Evolutionary conservation across 2,888 invertebrate species (phyloP).

Genomic region (Branchellion lobata): DNA sequence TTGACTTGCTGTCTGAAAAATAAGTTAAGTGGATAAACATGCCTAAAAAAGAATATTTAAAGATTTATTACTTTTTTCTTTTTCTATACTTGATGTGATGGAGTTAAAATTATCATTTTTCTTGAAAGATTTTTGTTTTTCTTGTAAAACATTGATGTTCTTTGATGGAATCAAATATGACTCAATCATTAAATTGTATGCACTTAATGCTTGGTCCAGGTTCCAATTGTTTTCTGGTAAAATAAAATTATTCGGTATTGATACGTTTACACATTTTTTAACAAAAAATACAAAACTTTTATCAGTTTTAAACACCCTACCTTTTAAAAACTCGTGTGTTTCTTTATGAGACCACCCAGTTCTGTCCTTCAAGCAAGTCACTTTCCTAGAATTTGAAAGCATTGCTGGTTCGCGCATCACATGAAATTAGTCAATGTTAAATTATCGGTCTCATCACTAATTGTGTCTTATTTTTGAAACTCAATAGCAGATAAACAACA

Average conservation of each 20-base stretch:
- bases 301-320: conserved; percentile 18
- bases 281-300: conserved; percentile 6
- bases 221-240: conserved; percentile 45
- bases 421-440: too few species aligned
- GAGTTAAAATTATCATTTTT: too few species aligned
- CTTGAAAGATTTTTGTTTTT: background rate
- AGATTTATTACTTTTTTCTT: too few species aligned
- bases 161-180: conserved; percentile 41
- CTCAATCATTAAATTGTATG: conserved; percentile 43
- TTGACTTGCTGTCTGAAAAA: too few species aligned
- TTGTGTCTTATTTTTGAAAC: too few species aligned
- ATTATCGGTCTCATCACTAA: too few species aligned
- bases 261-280: background rate
- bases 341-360: conserved; percentile 42
- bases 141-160: conserved; percentile 37
- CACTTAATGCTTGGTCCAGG: conserved; percentile 39
- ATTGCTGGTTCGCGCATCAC: background rate
- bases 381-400: conserved; percentile 36
- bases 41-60: too few species aligned
- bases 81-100: too few species aligned
- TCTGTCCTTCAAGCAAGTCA: conserved; percentile 32
- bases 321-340: conserved; percentile 42
- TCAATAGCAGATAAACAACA: too few species aligned
- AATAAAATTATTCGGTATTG: too few species aligned
- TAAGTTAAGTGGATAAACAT: too few species aligned